Conservation (phyloP, 2,888 invertebrate genomes). For the Drosophila meridiana region DNA sequence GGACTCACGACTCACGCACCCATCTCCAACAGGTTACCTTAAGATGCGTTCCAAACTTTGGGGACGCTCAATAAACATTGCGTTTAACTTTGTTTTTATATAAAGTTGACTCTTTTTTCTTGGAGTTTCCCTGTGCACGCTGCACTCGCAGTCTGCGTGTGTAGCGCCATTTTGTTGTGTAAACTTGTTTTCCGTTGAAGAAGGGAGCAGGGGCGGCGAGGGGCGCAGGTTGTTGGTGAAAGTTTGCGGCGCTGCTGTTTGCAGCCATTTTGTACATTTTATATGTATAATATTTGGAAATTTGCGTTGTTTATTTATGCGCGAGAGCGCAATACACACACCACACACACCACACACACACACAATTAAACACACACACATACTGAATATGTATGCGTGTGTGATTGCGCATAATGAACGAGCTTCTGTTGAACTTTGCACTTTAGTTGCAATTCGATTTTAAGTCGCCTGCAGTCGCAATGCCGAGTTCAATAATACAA, state of each 20-base stretch:
- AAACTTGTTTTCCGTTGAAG: constrained; percentile 52
- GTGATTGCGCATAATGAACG: constrained; percentile 58
- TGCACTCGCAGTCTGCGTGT: constrained; percentile 54
- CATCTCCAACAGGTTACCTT: constrained; percentile 36
- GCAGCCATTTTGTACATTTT: constrained; percentile 73
- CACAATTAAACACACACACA: background rate
- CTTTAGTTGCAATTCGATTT: constrained; percentile 66
- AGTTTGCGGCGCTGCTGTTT: constrained; percentile 54
- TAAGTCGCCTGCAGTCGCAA: constrained; percentile 33
- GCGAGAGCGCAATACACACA: constrained; percentile 50
- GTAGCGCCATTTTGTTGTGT: constrained; percentile 73
- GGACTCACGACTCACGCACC: background rate
- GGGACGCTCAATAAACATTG: constrained; percentile 76
- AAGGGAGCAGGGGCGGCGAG: background rate
- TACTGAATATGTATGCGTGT: constrained; percentile 29
- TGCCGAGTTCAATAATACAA: constrained; percentile 9
- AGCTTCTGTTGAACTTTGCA: constrained; percentile 65
- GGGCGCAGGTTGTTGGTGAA: constrained; percentile 33
- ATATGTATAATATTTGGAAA: constrained; percentile 76
- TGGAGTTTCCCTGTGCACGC: constrained; percentile 56
- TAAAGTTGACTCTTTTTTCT: constrained; percentile 31
- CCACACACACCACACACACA: constrained; percentile 14
- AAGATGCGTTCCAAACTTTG: constrained; percentile 50
- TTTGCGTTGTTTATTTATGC: constrained; percentile 77
- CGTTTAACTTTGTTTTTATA: constrained; percentile 65